Conservation (phyloP, 2,888 invertebrate genomes). For the Heliconius ismenius region DNA sequence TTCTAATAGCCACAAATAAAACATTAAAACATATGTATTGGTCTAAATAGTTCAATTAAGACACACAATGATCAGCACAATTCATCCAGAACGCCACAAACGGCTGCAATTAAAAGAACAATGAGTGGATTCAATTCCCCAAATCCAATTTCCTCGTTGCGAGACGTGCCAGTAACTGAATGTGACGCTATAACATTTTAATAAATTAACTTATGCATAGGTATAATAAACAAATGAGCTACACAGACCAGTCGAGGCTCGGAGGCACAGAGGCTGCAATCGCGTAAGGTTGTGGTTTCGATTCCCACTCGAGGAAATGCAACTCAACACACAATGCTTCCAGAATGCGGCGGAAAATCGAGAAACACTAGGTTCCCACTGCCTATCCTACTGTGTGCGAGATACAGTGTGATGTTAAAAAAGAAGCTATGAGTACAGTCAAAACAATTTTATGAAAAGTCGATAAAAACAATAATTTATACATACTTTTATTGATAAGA, state of each 20-base stretch:
- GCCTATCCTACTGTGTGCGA: no score
- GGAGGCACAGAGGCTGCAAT: no score
- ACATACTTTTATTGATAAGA: constrained; percentile 17
- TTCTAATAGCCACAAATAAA: constrained; percentile 5
- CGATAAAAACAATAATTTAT: neutral
- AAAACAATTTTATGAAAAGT: no score
- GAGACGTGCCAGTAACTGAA: constrained; percentile 71
- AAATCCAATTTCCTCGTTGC: constrained; percentile 78
- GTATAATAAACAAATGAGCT: constrained; percentile 28
- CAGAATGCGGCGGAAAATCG: no score
- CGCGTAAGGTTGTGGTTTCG: no score
- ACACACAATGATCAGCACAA: constrained; percentile 73
- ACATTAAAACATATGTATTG: neutral
- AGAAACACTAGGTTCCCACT: no score
- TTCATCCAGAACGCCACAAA: constrained; percentile 79
- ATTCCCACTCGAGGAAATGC: no score
- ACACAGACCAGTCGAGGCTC: no score
- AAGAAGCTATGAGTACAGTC: no score
- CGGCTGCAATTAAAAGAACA: constrained; percentile 81
- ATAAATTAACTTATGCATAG: constrained; percentile 52
- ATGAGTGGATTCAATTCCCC: constrained; percentile 80
- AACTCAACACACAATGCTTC: no score
- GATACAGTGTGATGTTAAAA: no score
- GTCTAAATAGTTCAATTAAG: constrained; percentile 19
- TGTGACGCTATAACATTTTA: constrained; percentile 61